These are phyloP conservation scores for Bucorvus abyssinicus DNA, from an alignment of 2,797 vertebrate species.

Conservation along the genomic window DNA sequence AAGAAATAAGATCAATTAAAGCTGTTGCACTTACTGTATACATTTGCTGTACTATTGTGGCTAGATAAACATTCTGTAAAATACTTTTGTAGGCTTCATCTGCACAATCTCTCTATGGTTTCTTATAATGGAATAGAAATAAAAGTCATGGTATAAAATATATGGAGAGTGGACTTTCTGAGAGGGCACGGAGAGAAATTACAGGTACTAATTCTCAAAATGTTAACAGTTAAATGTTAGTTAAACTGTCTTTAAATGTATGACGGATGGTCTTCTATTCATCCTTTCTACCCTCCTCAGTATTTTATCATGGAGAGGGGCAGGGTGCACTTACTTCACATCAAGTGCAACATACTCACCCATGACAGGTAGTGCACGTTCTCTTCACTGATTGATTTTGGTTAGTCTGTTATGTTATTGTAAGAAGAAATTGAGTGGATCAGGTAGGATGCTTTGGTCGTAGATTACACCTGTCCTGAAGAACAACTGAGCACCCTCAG, in stretches of 20 bases:
- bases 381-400: background rate
- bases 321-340: background rate
- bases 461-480: background rate
- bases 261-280: background rate
- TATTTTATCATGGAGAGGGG: background rate
- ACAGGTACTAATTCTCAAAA: background rate
- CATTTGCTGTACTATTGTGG: background rate
- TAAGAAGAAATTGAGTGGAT: background rate
- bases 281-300: background rate
- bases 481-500: background rate
- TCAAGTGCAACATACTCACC: background rate
- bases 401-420: background rate
- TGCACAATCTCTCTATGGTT: background rate
- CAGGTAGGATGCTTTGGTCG: background rate
- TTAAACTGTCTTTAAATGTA: background rate
- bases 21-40: background rate
- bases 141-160: background rate
- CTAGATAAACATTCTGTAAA: background rate
- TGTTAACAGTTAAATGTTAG: background rate
- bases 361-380: background rate
- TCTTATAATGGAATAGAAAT: background rate
- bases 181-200: background rate
- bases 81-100: background rate
- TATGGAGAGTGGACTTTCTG: background rate
- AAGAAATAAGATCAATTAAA: background rate